Base-by-base conservation (phyloP, 1,140 invertebrate species). In the Aphidius ervi region DNA sequence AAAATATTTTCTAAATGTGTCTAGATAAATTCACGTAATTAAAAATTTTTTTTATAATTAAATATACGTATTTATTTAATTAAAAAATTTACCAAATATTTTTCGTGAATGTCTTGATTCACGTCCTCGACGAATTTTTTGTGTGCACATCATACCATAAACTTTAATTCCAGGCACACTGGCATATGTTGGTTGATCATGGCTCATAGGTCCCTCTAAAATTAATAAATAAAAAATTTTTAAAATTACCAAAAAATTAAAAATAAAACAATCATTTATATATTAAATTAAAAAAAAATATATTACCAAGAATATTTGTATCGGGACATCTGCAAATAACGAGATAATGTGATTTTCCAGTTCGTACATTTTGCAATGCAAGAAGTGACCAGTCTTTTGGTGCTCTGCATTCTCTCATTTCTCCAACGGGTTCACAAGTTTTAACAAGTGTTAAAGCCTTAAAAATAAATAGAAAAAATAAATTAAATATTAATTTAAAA, bases 291-390 rank as follows among this genome's bases (percentile, higher is more conserved):
- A 43, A 50, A 31, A 39, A 45, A 20, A 23, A 9, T n/a, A 62
- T 77, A 82, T 85, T 81, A 92, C 90, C 91, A 70, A 95, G 84
- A 72, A 89, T 87, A 69, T 88, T 91, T 45, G 86, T 85, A 61
- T 91, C 86, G 4, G 92, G 91, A 82, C 94, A 96, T 68, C 92
- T 85, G 74, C 94, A 97, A 64, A 95, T 94, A 54, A 95, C 93
- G 49, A 97, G 81, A 74, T 95, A 97, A 78, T 97, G 93, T 6
- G 93, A 94, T 79, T 96, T 95, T 62, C 94, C 94, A 6, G 93
- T 96, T 68, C 93, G 78, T 55, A 93, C 89, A 72, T 95, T 95
- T 77, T 97, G 94, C 52, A 97, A 79, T 5, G 94, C 94, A 56
- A 97, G 77, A 49, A 96, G 78, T 5, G 93, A 94, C 94, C 94